Percentiles rank a stretch among this genome's conserved stretches.
phyloP scores from a whole-genome alignment of 1,140 invertebrate species.

The Scaptomyza montana region DNA sequence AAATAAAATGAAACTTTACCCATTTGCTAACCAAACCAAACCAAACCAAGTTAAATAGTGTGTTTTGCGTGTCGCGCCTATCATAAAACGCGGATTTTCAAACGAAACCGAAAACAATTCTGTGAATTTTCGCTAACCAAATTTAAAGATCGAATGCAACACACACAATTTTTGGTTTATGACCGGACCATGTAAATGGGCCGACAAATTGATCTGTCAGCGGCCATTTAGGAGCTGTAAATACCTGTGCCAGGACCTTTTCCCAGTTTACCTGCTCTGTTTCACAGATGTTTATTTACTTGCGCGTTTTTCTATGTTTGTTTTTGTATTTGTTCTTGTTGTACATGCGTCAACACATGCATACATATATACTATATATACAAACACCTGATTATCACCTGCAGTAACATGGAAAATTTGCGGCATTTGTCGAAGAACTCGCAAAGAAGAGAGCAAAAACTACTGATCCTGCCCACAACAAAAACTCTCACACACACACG shows the following conservation, averaged over 20 bases:
- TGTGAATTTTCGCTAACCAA: slow-evolving; percentile 48
- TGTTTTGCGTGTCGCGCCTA: slow-evolving; percentile 59
- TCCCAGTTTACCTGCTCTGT: slow-evolving; percentile 18
- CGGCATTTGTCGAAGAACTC: slow-evolving; percentile 10
- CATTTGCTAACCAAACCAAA: slow-evolving; percentile 18
- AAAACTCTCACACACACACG: slow-evolving; percentile 16
- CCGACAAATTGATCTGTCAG: slow-evolving; percentile 71
- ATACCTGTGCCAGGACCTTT: slow-evolving; percentile 32
- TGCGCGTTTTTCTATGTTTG: slow-evolving; percentile 39
- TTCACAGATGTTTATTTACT: slow-evolving; percentile 46
- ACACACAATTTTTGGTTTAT: slow-evolving; percentile 36
- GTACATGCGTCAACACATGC: slow-evolving; percentile 48
- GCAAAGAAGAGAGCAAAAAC: slow-evolving; percentile 34
- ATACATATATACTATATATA: slow-evolving; percentile 32
- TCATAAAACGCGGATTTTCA: slow-evolving; percentile 65
- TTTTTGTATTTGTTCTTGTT: slow-evolving; percentile 13
- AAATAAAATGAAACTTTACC: too few relatives aligned
- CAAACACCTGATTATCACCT: slow-evolving; percentile 79
- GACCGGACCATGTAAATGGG: slow-evolving; percentile 36
- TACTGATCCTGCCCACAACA: slow-evolving; percentile 48
- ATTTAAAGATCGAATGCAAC: slow-evolving; percentile 30
- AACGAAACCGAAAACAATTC: slow-evolving; percentile 51
- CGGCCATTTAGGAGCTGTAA: slow-evolving; percentile 59
- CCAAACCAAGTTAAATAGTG: slow-evolving; percentile 3
- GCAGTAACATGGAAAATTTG: slow-evolving; percentile 42